Evolutionary conservation across 2,888 invertebrate genomes (phyloP).

Genomic region (Erebia epiphron): DNA sequence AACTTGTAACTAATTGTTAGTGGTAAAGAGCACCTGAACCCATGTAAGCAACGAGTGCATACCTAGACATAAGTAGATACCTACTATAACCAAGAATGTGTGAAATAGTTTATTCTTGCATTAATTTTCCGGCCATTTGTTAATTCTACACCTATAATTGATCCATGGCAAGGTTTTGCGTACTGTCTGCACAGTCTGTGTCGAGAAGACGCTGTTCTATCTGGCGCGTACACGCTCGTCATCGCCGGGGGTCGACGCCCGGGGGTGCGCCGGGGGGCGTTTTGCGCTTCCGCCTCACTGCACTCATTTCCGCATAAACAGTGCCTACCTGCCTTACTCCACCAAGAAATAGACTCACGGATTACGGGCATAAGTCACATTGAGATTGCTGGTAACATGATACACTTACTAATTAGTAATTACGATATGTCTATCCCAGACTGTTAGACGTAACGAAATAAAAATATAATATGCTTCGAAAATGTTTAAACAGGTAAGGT

Average conservation of each 20-base stretch:
- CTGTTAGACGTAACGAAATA: neutral
- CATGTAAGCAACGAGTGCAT: neutral
- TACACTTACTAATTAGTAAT: conserved; percentile 12
- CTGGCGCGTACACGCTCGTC: conserved; percentile 52
- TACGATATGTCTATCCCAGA: neutral
- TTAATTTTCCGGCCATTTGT: conserved; percentile 18
- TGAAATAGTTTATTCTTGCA: conserved; percentile 28
- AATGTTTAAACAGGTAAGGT: conserved; percentile 1
- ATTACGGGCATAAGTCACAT: conserved; percentile 38
- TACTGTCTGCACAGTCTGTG: conserved; percentile 42
- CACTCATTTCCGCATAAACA: conserved; percentile 80
- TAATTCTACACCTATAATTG: conserved; percentile 29
- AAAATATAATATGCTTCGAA: neutral
- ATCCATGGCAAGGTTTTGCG: conserved; percentile 31
- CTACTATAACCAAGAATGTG: neutral
- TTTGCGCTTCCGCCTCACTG: conserved; percentile 78
- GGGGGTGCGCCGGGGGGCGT: conserved; percentile 64
- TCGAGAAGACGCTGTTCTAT: conserved; percentile 45
- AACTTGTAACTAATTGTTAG: too few species aligned
- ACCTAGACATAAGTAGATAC: neutral
- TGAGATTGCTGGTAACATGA: conserved; percentile 24
- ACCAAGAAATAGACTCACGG: conserved; percentile 63
- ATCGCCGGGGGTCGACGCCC: conserved; percentile 67
- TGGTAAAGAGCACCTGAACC: too few species aligned
- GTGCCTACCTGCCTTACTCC: conserved; percentile 55